These are phyloP conservation scores for Zele albiditarsus DNA, from an alignment of 2,888 invertebrate species.

Conservation along the genomic window DNA sequence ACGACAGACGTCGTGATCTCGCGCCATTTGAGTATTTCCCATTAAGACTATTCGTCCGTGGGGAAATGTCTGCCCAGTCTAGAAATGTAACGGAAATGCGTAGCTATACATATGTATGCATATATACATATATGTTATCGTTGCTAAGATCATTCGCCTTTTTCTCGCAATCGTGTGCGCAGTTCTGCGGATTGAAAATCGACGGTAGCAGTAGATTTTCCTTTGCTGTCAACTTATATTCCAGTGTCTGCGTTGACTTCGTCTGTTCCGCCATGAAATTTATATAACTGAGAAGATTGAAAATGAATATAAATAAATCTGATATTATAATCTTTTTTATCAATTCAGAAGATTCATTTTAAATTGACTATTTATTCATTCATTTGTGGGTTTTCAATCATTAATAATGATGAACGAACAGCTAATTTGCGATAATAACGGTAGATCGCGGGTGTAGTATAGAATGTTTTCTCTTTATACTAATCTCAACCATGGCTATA, in stretches of 20 bases:
- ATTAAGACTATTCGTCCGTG: conserved; percentile 49
- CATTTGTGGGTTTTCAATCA: too few relatives aligned
- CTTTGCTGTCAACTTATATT: conserved; percentile 32
- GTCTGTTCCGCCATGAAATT: not conserved
- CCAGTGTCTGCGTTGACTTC: conserved; percentile 13
- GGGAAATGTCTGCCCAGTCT: conserved; percentile 41
- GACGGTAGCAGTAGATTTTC: conserved; percentile 26
- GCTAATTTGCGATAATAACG: too few relatives aligned
- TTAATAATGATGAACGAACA: too few relatives aligned
- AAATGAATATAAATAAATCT: conserved; percentile 10
- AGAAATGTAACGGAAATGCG: not conserved
- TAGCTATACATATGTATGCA: too few relatives aligned
- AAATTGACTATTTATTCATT: too few relatives aligned
- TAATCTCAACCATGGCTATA: too few relatives aligned
- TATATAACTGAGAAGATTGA: not conserved
- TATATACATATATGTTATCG: not conserved
- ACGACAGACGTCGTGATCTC: conserved; percentile 42
- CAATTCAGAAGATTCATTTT: not conserved
- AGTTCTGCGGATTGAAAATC: conserved; percentile 19
- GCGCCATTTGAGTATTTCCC: conserved; percentile 46
- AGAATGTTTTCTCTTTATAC: too few relatives aligned
- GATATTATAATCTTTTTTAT: too few relatives aligned
- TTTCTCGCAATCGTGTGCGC: not conserved
- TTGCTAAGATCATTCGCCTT: not conserved
- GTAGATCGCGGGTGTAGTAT: too few relatives aligned